Conservation (phyloP, 92 coral and sea anemone species). For the Porites evermanni region DNA sequence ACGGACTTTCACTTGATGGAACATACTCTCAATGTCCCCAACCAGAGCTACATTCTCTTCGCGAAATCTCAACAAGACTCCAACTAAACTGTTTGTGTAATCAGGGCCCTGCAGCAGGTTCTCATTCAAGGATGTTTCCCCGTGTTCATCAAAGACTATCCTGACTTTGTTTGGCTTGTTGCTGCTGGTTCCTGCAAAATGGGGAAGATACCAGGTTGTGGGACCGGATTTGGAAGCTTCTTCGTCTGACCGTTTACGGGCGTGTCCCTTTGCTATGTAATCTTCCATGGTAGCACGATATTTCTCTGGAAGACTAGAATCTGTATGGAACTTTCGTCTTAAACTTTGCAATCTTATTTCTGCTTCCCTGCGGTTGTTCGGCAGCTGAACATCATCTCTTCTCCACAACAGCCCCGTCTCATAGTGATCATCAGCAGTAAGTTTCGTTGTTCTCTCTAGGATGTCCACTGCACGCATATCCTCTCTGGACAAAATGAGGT, state of each 20-base stretch:
- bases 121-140: slow-evolving; percentile 68
- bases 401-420: slow-evolving; percentile 54
- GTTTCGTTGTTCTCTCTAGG: slow-evolving; percentile 16
- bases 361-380: slow-evolving; percentile 18
- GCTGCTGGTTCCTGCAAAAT: slow-evolving; percentile 40
- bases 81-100: slow-evolving; percentile 52
- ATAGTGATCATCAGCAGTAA: slow-evolving; percentile 32
- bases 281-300: slow-evolving; percentile 46
- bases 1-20: slow-evolving; percentile 57
- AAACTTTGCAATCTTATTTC: slow-evolving; percentile 26
- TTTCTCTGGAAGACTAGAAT: slow-evolving; percentile 6
- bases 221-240: slow-evolving; percentile 21
- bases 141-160: slow-evolving; percentile 62
- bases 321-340: neutral
- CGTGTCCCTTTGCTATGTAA: slow-evolving; percentile 49
- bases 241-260: neutral
- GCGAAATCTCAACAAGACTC: slow-evolving; percentile 62
- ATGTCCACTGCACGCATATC: slow-evolving; percentile 55
- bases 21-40: slow-evolving; percentile 72
- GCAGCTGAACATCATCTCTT: slow-evolving; percentile 12
- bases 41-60: slow-evolving; percentile 47
- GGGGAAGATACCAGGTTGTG: slow-evolving; percentile 59
- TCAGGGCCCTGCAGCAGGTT: slow-evolving; percentile 74
- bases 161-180: slow-evolving; percentile 72
- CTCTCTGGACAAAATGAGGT: slow-evolving; percentile 47